Evolutionary conservation across 2,797 vertebrate genomes (phyloP).

Genomic region (Arrhamphus sclerolepis): DNA sequence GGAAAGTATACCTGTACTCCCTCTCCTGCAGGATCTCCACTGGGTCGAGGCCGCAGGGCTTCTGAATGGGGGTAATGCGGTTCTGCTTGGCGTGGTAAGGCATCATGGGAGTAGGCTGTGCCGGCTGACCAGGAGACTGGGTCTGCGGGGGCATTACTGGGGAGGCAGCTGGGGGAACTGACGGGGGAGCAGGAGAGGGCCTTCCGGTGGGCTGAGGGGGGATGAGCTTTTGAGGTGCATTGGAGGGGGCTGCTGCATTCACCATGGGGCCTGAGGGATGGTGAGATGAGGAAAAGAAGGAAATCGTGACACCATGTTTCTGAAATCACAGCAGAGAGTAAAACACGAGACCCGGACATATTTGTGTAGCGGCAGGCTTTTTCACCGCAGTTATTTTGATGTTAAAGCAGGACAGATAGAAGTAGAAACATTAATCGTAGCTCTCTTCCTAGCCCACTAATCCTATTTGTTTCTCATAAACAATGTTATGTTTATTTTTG

Average conservation of each 20-base stretch:
- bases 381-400: no score
- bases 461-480: no score
- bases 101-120: constrained; percentile 91
- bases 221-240: constrained; percentile 91
- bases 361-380: no score
- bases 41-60: constrained; percentile 92
- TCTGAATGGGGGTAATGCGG: constrained; percentile 95
- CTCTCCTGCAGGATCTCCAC: constrained; percentile 96
- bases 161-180: constrained; percentile 91
- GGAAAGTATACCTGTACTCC: constrained; percentile 88
- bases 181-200: constrained; percentile 91
- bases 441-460: no score
- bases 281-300: neutral
- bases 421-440: no score
- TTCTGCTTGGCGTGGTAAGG: constrained; percentile 93
- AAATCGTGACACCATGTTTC: neutral
- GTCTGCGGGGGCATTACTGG: constrained; percentile 96
- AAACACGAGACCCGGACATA: no score
- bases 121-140: constrained; percentile 91
- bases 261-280: constrained; percentile 86
- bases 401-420: no score
- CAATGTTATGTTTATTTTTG: no score
- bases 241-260: constrained; percentile 91
- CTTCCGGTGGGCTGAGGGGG: constrained; percentile 92
- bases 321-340: constrained; percentile 1